A percentile compares a stretch with the other conserved stretches of the same genome.
phyloP scores from a whole-genome alignment of 1,140 invertebrate genomes.

The Oryctes rhinoceros region DNA sequence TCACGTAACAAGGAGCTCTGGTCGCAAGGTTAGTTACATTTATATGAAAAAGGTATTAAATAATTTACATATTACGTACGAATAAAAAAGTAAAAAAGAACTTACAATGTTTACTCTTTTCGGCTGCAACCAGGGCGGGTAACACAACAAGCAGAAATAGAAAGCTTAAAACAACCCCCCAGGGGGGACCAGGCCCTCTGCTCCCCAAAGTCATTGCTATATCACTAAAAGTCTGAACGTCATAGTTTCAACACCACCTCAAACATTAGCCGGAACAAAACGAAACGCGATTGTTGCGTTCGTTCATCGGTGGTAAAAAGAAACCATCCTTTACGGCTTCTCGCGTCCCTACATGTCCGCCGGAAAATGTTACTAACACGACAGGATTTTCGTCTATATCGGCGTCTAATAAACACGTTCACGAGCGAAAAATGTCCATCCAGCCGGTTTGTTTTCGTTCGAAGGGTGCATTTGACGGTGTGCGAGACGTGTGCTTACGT shows the following conservation, averaged over 20 bases:
- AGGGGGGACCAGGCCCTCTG: constrained; percentile 44
- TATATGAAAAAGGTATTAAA: too few species aligned
- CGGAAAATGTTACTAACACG: constrained; percentile 22
- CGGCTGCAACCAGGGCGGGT: constrained; percentile 37
- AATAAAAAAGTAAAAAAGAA: neutral
- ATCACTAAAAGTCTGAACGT: constrained; percentile 31
- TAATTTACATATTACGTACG: too few species aligned
- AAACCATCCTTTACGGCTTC: neutral
- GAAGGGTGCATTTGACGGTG: neutral
- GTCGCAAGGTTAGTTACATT: too few species aligned
- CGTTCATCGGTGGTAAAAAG: neutral
- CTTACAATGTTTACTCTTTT: constrained; percentile 45
- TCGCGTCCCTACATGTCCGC: constrained; percentile 1
- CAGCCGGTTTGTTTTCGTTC: neutral
- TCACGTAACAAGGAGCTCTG: too few species aligned
- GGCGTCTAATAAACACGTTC: constrained; percentile 14
- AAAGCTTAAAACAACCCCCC: constrained; percentile 42
- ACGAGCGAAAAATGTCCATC: constrained; percentile 19
- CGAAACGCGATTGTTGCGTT: neutral
- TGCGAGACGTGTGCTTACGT: neutral
- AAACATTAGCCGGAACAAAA: neutral
- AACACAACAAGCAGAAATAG: constrained; percentile 40
- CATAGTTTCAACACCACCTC: constrained; percentile 13
- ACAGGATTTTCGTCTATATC: neutral
- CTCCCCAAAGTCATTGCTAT: constrained; percentile 40